Evolutionary conservation across 53 echinoderm and acorn worm genomes (phyloP), one percentile per base, ranked within the genome.

Genomic region (Antedon mediterranea): DNA sequence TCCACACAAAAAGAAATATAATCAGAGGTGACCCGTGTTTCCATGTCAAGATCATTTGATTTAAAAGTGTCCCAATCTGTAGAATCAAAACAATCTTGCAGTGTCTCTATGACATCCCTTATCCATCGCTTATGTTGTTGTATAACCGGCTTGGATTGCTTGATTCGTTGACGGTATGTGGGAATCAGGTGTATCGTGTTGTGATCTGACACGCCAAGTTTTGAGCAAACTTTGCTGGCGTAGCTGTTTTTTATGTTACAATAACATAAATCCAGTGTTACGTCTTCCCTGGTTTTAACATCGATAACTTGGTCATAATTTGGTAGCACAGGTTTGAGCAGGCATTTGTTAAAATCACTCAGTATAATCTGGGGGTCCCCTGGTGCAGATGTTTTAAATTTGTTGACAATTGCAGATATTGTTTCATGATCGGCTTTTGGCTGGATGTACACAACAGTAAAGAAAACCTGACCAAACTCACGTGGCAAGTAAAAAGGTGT

Each of bases 271-370:
- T 57, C 57, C 2, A 57, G 9, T 15, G 23, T 57, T 11, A 26
- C 57, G 7, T 57, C 20, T 57, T 26, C 57, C 23, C 57, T 8
- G 2, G 57, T 57, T 57, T 57, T 18, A 15, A 57, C 20, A 57
- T 57, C 18, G 2, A 57, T 26, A 11, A 57, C 57, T 18, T 57
- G 57, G 7, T 57, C 57, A 57, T 57, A 57, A 2, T 6, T 57
- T 57, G 57, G 57, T 18, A 57, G 20, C 2, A 18, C 57, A 76
- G 76, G 15, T 26, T 32, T 75, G 3, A 75, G 32, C 28, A 5
- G 30, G 23, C 86, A 86, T 78, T 86, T 73, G 71, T 82, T 86
- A 73, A 86, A 86, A 31, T 82, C 86, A 26, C 86, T 86, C n/a
- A 86, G 74, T 0, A 86, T 57, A 70, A 86, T 74, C 74, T 79